Conservation (phyloP, 2,113 vertebrate species). For the Condylura cristata region DNA sequence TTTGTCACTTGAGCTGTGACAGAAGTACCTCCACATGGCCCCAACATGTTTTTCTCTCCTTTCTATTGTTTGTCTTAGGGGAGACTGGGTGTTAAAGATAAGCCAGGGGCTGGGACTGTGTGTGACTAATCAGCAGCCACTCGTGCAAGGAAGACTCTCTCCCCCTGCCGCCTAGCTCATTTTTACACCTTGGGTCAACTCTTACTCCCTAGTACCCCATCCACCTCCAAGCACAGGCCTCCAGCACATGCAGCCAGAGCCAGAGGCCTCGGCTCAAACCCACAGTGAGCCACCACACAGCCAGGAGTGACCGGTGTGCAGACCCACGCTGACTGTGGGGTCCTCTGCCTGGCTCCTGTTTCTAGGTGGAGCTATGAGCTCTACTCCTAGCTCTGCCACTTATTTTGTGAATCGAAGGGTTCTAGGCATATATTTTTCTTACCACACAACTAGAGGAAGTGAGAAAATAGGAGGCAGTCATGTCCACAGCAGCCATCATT, state of each 20-base stretch:
- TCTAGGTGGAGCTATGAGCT: background rate
- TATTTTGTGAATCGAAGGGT: background rate
- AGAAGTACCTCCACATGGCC: slow-evolving; percentile 33
- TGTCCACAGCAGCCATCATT: background rate
- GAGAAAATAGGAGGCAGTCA: background rate
- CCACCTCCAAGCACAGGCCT: background rate
- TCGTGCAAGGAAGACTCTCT: background rate
- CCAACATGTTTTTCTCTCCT: slow-evolving; percentile 56
- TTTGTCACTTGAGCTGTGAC: background rate
- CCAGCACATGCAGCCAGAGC: background rate
- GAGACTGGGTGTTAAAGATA: slow-evolving; percentile 70
- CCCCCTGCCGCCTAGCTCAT: no score
- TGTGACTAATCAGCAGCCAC: slow-evolving; percentile 54
- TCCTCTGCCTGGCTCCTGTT: background rate
- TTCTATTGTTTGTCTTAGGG: slow-evolving; percentile 62
- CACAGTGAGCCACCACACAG: rapidly evolving
- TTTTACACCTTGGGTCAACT: background rate
- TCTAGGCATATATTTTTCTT: background rate
- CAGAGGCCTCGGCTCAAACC: background rate
- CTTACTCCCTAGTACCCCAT: background rate
- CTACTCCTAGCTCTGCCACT: background rate
- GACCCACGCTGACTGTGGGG: no score
- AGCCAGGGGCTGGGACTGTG: slow-evolving; percentile 54
- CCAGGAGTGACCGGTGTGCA: rapidly evolving
- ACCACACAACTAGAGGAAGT: background rate